Evolutionary conservation across 2,888 invertebrate genomes (phyloP), one percentile per base, ranked within the genome.

Genomic region (Drosophila leonis): DNA sequence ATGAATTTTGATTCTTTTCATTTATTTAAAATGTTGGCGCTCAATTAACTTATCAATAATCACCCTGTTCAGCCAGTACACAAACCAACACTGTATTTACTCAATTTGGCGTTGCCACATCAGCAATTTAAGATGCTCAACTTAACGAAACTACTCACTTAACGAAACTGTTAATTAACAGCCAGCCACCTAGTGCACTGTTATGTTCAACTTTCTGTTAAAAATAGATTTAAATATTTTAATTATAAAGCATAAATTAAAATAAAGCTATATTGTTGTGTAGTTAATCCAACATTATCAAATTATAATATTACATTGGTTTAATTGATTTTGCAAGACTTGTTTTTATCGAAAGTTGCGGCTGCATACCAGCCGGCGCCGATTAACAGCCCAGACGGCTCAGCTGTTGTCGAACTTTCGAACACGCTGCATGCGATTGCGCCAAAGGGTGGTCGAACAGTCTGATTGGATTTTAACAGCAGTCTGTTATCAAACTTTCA

Each of bases 331-430:
- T 20, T 55, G n/a, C 8, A 1, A 2, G 18, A 1, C 4, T 5
- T 0, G 5, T 8, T 15, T 1, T 4, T 12, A 7, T 37, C 27
- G 46, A 54, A 60, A 37, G 10, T 1, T n/a, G 42, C 15, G 18
- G 9, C 13, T 37, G 61, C 70, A 35, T 63, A 72, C 46, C 35
- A 60, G 78, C 63, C 73, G 15, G 57, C 15, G 0, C 13, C 55
- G 65, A 60, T 51, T 37, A 55, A 39, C 59, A 60, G 48, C 56
- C 68, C 55, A 49, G 75, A 4, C 42, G 13, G 29, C 27, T 35
- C 75, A 75, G 76, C 79, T 78, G 79, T 51, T 69, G 27, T 66
- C 80, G 76, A 75, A 75, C 39, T 70, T 79, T 77, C 80, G 80
- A 48, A 60, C 27, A 6, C 42, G 31, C 24, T 24, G 46, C 61